A percentile compares a stretch with the other conserved stretches of the same genome.
Evolutionary conservation across 92 coral and sea anemone genomes (phyloP).

Genomic region (Bergia puertoricense): DNA sequence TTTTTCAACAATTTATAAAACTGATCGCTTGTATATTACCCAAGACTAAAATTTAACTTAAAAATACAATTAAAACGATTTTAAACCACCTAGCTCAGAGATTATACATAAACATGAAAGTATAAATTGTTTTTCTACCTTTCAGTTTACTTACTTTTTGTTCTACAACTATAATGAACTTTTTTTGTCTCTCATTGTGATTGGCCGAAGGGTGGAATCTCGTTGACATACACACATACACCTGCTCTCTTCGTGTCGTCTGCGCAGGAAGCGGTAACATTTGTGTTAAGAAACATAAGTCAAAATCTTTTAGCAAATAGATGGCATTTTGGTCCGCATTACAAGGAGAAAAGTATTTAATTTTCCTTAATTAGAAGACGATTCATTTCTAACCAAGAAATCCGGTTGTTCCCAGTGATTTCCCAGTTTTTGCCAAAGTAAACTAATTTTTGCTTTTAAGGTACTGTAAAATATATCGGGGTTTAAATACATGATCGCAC

Average conservation of each 20-base stretch:
- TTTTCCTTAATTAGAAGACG: neutral
- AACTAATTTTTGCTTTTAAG: neutral
- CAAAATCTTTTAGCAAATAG: conserved; percentile 13
- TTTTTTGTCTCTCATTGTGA: neutral
- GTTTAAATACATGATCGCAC: neutral
- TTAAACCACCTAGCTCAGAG: neutral
- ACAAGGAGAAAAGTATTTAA: neutral
- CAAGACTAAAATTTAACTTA: too few species aligned
- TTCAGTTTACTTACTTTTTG: neutral
- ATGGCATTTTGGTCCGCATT: neutral
- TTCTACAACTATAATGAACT: neutral
- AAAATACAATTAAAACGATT: neutral
- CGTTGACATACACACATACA: neutral
- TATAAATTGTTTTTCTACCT: neutral
- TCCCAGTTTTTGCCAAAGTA: neutral
- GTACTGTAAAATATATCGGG: neutral
- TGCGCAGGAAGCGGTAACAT: neutral
- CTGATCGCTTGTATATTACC: neutral
- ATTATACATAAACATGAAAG: neutral
- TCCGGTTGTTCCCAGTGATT: neutral
- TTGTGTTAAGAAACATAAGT: neutral
- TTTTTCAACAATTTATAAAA: neutral
- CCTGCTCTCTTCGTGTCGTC: neutral
- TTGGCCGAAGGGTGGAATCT: neutral
- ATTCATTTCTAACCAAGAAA: neutral